phyloP scores from a whole-genome alignment of 2,113 vertebrate species.

The Cromileptes altivelis region DNA sequence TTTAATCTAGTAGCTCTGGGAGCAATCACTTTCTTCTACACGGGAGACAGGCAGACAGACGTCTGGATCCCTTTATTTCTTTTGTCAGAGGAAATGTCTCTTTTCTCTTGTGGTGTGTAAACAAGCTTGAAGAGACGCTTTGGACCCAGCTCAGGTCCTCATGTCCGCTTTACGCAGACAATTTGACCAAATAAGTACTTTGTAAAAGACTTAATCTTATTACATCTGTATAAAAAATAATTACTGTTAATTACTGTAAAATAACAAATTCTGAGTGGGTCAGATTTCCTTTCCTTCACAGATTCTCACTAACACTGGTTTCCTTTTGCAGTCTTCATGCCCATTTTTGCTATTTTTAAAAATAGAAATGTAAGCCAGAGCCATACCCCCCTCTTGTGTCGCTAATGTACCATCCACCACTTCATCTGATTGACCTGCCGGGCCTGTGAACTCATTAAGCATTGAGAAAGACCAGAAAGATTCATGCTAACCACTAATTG shows the following conservation, averaged over 20 bases:
- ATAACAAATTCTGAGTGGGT: neutral
- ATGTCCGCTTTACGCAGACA: neutral
- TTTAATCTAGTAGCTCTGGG: slow-evolving; percentile 84
- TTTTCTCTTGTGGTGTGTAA: slow-evolving; percentile 69
- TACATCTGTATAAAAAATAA: slow-evolving; percentile 8
- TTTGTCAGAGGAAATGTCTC: slow-evolving; percentile 78
- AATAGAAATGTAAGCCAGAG: neutral
- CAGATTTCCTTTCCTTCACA: neutral
- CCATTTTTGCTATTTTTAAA: slow-evolving; percentile 7
- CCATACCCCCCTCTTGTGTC: slow-evolving; percentile 11
- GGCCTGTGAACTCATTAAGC: slow-evolving; percentile 69
- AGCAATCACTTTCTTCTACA: slow-evolving; percentile 81
- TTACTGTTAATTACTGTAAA: neutral
- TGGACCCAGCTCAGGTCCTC: slow-evolving; percentile 26
- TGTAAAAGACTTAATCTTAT: neutral
- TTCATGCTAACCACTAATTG: slow-evolving; percentile 77
- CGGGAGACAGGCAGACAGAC: slow-evolving; percentile 68
- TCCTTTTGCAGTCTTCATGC: neutral
- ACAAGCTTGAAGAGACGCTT: slow-evolving; percentile 43
- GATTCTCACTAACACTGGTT: neutral
- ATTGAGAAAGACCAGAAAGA: slow-evolving; percentile 69
- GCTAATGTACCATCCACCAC: slow-evolving; percentile 36
- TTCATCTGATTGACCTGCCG: slow-evolving; percentile 63
- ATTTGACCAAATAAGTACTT: slow-evolving; percentile 15
- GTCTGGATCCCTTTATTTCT: slow-evolving; percentile 78